phyloP scores from a whole-genome alignment of 2,888 invertebrate species.

The Lasioglossum pauxillum region DNA sequence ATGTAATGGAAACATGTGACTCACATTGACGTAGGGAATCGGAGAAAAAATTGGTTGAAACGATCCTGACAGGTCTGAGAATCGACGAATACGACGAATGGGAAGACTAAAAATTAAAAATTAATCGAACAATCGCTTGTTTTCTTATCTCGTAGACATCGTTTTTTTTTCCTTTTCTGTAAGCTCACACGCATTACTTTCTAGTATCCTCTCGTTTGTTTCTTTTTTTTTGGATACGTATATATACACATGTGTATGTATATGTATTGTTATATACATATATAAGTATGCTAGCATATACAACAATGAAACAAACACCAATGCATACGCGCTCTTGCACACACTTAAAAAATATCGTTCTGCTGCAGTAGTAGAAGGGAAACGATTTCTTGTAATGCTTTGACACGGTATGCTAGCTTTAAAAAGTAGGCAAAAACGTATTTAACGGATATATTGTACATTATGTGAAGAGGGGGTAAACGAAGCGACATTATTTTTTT shows the following conservation, averaged over 20 bases:
- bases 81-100: slow-evolving; percentile 12
- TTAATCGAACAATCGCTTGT: slow-evolving; percentile 41
- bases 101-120: slow-evolving; percentile 54
- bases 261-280: slow-evolving; percentile 27
- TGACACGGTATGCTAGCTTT: slow-evolving; percentile 37
- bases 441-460: slow-evolving; percentile 45
- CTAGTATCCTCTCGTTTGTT: slow-evolving; percentile 32
- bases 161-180: slow-evolving; percentile 44
- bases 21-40: background rate
- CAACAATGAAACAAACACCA: slow-evolving; percentile 47
- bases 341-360: slow-evolving; percentile 55
- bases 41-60: slow-evolving; percentile 13
- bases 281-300: slow-evolving; percentile 51
- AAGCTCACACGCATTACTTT: slow-evolving; percentile 59
- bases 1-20: slow-evolving; percentile 18
- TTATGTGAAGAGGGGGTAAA: slow-evolving; percentile 28
- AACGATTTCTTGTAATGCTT: slow-evolving; percentile 55
- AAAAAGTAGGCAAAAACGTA: slow-evolving; percentile 48
- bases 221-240: slow-evolving; percentile 25
- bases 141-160: slow-evolving; percentile 44
- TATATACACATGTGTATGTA: slow-evolving; percentile 23
- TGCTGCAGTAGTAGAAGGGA: slow-evolving; percentile 24
- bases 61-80: background rate
- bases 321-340: slow-evolving; percentile 38
- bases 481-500: background rate